Evolutionary conservation across 2,113 vertebrate genomes (phyloP).

Genomic region (Tachuris rubrigastra): DNA sequence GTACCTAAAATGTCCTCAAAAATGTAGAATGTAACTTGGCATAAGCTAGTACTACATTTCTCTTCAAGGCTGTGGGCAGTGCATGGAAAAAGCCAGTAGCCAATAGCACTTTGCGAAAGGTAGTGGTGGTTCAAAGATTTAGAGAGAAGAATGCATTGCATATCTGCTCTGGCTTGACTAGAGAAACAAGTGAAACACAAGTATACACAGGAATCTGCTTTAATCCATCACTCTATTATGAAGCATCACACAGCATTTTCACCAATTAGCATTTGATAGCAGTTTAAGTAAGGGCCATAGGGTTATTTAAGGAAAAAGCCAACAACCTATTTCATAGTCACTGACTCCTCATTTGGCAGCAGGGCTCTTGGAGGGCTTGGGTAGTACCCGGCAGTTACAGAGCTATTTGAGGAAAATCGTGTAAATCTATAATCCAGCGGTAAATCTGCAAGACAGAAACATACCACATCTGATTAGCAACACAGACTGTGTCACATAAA

Average conservation of each 20-base stretch:
- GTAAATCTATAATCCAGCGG: constrained; percentile 93
- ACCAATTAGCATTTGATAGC: constrained; percentile 31
- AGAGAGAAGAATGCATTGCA: background rate
- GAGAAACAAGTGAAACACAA: constrained; percentile 24
- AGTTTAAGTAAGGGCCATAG: constrained; percentile 32
- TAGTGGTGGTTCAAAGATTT: background rate
- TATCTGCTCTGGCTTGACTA: background rate
- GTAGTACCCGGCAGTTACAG: constrained; percentile 88
- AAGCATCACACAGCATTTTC: constrained; percentile 55
- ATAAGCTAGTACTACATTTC: background rate
- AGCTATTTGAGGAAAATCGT: constrained; percentile 86
- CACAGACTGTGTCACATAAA: constrained; percentile 2
- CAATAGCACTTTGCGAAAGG: background rate
- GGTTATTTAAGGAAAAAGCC: background rate
- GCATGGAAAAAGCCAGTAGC: background rate
- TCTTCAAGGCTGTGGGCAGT: background rate
- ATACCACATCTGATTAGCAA: constrained; percentile 52
- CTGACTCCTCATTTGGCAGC: constrained; percentile 74
- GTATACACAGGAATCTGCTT: constrained; percentile 35
- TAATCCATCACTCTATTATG: constrained; percentile 50
- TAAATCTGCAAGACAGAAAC: constrained; percentile 81
- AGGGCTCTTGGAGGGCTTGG: constrained; percentile 86
- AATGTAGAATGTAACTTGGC: background rate
- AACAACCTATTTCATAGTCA: constrained; percentile 45
- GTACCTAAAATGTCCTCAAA: background rate